These are phyloP conservation scores for Hirtodrosophila confusa DNA, from an alignment of 2,888 invertebrate species.

Conservation along the genomic window DNA sequence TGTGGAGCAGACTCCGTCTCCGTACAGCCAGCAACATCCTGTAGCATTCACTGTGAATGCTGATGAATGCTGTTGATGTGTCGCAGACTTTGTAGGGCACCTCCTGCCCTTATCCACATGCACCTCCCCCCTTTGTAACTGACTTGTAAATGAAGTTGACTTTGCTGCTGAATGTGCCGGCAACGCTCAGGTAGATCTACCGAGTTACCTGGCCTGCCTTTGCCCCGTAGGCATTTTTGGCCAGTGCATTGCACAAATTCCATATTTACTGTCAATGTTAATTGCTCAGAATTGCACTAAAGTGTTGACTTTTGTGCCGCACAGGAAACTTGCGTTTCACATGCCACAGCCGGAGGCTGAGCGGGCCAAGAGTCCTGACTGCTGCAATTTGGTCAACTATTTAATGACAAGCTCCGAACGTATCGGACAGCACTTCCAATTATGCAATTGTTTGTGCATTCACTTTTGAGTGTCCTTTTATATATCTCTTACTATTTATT, in stretches of 20 bases:
- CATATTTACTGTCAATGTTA: slow-evolving; percentile 79
- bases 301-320: slow-evolving; percentile 75
- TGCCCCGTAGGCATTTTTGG: slow-evolving; percentile 75
- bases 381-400: slow-evolving; percentile 57
- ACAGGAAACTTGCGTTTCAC: slow-evolving; percentile 61
- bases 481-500: slow-evolving; percentile 8
- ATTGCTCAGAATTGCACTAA: slow-evolving; percentile 76
- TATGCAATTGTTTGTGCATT: slow-evolving; percentile 52
- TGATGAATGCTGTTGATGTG: slow-evolving; percentile 64
- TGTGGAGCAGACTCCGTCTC: background rate
- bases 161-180: slow-evolving; percentile 54
- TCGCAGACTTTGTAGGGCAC: slow-evolving; percentile 6
- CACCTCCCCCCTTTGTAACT: background rate
- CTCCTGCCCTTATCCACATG: background rate
- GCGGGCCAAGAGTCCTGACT: slow-evolving; percentile 25
- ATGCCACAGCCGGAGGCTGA: slow-evolving; percentile 41
- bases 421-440: slow-evolving; percentile 56
- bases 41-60: slow-evolving; percentile 41
- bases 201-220: slow-evolving; percentile 9
- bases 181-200: slow-evolving; percentile 7
- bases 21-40: slow-evolving; percentile 53
- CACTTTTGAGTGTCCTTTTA: slow-evolving; percentile 27
- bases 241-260: slow-evolving; percentile 65
- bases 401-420: slow-evolving; percentile 44
- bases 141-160: slow-evolving; percentile 74